These are phyloP conservation scores for Spodoptera litura DNA, from an alignment of 1,140 invertebrate genomes.

Conservation along the genomic window DNA sequence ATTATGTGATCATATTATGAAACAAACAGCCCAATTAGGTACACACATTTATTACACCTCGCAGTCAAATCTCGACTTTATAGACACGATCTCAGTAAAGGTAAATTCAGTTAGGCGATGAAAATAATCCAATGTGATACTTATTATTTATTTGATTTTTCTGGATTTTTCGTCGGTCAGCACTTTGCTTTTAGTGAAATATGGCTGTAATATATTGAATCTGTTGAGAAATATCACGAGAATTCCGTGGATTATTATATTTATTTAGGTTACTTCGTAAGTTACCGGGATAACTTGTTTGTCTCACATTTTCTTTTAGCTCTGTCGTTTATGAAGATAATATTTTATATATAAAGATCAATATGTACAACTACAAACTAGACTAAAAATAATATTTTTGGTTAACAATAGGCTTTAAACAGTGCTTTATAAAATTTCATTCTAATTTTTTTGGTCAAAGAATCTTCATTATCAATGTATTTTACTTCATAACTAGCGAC, in stretches of 20 bases:
- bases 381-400: no score
- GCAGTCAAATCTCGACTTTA: neutral
- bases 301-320: conserved; percentile 5
- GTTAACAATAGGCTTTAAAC: no score
- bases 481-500: no score
- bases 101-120: conserved; percentile 28
- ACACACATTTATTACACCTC: conserved; percentile 1
- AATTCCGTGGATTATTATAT: conserved; percentile 16
- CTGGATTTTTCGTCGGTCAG: conserved; percentile 50
- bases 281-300: conserved; percentile 3
- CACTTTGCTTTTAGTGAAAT: conserved; percentile 60
- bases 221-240: conserved; percentile 52
- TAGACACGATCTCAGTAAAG: conserved; percentile 12
- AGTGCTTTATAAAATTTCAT: no score
- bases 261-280: conserved; percentile 11
- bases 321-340: neutral
- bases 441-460: no score
- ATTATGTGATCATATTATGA: conserved; percentile 27
- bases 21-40: neutral
- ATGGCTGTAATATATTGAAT: conserved; percentile 68
- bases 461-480: no score
- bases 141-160: conserved; percentile 43
- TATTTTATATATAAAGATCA: neutral
- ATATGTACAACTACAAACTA: no score
- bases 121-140: conserved; percentile 39